Conservation (phyloP, 2,113 vertebrate genomes). For the Ploceus nigricollis region DNA sequence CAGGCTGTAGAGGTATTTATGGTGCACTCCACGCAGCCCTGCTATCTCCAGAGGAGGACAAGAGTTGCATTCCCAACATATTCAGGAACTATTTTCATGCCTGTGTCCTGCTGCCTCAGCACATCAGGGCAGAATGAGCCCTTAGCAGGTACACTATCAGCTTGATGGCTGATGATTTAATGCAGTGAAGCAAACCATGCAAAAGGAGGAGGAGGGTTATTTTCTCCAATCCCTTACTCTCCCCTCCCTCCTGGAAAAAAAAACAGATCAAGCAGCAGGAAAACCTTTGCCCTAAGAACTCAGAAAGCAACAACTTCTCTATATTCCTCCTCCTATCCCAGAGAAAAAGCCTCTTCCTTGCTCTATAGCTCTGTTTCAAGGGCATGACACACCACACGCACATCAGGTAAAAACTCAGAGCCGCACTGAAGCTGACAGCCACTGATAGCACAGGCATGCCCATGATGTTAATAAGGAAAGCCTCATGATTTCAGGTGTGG, state of each 20-base stretch:
- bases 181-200: not conserved
- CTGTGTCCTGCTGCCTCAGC: not conserved
- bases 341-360: not conserved
- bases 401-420: not conserved
- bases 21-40: not conserved
- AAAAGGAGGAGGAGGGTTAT: not conserved
- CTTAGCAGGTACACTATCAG: not conserved
- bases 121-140: not conserved
- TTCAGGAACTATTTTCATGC: not conserved
- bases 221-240: constrained; percentile 19
- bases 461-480: not conserved
- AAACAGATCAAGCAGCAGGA: not conserved
- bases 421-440: not conserved
- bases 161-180: not conserved
- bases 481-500: not conserved
- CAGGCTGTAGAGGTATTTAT: not conserved
- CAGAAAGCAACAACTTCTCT: not conserved
- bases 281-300: constrained; percentile 43
- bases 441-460: too few relatives aligned
- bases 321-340: not conserved
- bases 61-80: not conserved
- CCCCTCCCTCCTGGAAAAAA: constrained; percentile 16
- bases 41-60: not conserved
- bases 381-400: accelerated
- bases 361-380: not conserved